phyloP scores from a whole-genome alignment of 2,797 vertebrate genomes.

The Parauchenoglanis punctatus region DNA sequence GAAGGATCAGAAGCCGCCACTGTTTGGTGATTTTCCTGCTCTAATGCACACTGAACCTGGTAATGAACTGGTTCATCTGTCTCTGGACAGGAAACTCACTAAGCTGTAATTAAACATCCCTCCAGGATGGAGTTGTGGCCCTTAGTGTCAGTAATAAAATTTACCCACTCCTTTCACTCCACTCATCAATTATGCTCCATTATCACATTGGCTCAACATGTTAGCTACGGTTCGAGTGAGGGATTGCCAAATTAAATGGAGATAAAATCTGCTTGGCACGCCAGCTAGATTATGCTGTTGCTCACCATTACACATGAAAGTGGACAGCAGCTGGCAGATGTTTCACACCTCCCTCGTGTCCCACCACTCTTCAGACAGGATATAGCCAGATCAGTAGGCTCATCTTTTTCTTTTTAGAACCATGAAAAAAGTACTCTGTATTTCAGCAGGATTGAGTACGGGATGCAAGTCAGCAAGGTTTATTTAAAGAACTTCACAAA shows the following conservation, averaged over 20 bases:
- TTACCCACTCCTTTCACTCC: not conserved
- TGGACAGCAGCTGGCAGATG: not conserved
- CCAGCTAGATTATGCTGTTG: not conserved
- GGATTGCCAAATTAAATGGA: not conserved
- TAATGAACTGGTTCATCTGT: not conserved
- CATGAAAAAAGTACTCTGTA: not conserved
- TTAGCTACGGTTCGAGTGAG: not conserved
- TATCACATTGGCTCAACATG: slow-evolving; percentile 5
- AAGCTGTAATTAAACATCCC: not conserved
- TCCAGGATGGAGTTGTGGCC: not conserved
- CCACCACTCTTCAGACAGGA: not conserved
- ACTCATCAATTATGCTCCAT: slow-evolving; percentile 7
- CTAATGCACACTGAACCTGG: not conserved
- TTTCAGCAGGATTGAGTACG: not conserved
- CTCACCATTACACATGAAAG: not conserved
- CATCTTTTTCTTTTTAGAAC: not conserved
- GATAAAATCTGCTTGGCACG: slow-evolving; percentile 10
- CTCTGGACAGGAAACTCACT: not conserved
- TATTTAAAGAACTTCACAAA: not conserved
- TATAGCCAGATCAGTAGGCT: not conserved
- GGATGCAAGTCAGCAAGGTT: not conserved
- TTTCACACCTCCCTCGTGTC: not conserved
- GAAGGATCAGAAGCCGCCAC: not conserved
- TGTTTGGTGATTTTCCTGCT: not conserved
- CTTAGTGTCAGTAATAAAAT: slow-evolving; percentile 3